phyloP scores from a whole-genome alignment of 2,888 invertebrate species.

The Caradrina kadenii region DNA sequence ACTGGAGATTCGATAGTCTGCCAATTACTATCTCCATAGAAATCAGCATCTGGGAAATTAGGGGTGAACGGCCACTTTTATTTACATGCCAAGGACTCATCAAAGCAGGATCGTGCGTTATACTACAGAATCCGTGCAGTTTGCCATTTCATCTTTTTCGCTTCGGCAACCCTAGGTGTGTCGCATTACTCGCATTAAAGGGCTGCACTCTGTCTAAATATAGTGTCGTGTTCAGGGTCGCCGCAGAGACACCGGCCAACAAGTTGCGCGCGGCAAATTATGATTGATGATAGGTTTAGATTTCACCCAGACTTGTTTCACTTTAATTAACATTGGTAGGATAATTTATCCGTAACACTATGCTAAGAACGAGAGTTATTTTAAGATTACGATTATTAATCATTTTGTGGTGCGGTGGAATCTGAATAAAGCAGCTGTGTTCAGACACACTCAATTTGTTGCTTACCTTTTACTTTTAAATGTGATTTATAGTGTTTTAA shows the following conservation, averaged over 20 bases:
- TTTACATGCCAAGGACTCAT: constrained; percentile 15
- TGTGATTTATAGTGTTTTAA: constrained; percentile 20
- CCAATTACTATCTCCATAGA: constrained; percentile 22
- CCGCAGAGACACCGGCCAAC: constrained; percentile 80
- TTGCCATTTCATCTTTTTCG: constrained; percentile 40
- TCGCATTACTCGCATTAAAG: constrained; percentile 68
- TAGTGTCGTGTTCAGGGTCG: constrained; percentile 84
- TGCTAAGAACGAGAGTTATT: constrained; percentile 46
- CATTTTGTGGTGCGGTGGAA: constrained; percentile 26
- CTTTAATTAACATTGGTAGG: constrained; percentile 62
- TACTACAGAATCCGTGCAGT: not conserved
- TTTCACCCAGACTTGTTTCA: constrained; percentile 72
- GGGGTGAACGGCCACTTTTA: constrained; percentile 41
- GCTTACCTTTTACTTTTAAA: constrained; percentile 7
- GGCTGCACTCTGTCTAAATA: constrained; percentile 79
- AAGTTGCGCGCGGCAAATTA: constrained; percentile 84
- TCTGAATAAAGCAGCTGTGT: constrained; percentile 18
- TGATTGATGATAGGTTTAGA: constrained; percentile 82
- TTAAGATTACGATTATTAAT: constrained; percentile 30
- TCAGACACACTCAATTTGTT: constrained; percentile 14
- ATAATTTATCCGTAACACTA: constrained; percentile 56
- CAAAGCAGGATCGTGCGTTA: not conserved
- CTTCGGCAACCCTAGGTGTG: constrained; percentile 48
- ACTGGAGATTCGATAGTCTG: constrained; percentile 69
- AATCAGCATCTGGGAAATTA: constrained; percentile 46